Evolutionary conservation across 2,888 invertebrate genomes (phyloP), one percentile per base, ranked within the genome.

Genomic region (Hypomecis punctinalis): DNA sequence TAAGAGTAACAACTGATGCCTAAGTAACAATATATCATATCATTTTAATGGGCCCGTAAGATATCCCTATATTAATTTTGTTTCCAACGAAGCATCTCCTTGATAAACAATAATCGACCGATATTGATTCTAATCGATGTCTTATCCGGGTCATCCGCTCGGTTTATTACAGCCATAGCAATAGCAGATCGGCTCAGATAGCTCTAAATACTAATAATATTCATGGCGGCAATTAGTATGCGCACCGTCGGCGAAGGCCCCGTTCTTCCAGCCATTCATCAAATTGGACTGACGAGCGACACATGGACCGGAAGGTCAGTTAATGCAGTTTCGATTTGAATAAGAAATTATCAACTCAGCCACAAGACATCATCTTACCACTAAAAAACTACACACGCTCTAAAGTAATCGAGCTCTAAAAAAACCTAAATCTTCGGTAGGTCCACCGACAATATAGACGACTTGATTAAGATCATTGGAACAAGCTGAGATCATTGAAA

Each of bases 151-250:
- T 55, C 43, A 54, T 43, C 36, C 54, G 45, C 53, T 53, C 6
- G 11, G 11, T 13, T 23, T 23, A 5, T 5, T 42, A 37, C 9
- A 8, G 5, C 7, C 55, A 36, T 55, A 55, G 11, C 35, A 35
- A 8, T 46, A 47, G 6, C 47, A 48, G 47, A 47, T 56, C 40
- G 39, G 47, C 23, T 40, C 39, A 45, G 55, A 55, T 55, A 55
- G 54, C 54, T 33, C 33, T 13, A n/a, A 46, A 46, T 46, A 11
- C 10, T 45, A 40, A 40, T 42, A 48, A 45, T 55, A 59, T 49
- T 49, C 33, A 64, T 49, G 46, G 54, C 6, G 13, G 39, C 6
- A 39, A 61, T 70, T 66, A 68, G 47, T 57, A 68, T 70, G 70
- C 70, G 36, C 39, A 51, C 47, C 57, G 47, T n/a, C 54, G 23